A percentile compares a stretch with the other conserved stretches of the same genome.
phyloP scores from a whole-genome alignment of 1,140 invertebrate species.

The Drosophila busckii region DNA sequence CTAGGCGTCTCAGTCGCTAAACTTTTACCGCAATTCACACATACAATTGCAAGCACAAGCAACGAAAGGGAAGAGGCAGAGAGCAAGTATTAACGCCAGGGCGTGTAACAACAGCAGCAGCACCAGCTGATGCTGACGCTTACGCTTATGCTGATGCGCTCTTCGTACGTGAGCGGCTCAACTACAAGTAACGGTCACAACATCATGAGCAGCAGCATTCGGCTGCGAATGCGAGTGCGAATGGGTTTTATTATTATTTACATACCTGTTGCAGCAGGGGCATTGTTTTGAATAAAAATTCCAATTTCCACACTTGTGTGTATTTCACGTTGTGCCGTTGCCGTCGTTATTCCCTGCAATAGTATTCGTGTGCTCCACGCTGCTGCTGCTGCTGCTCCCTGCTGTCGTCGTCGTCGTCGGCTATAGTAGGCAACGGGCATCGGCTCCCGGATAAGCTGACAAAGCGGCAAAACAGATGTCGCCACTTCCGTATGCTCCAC shows the following conservation, averaged over 20 bases:
- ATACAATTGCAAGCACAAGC: constrained; percentile 2
- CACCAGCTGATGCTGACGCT: constrained; percentile 47
- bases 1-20: constrained; percentile 9
- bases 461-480: constrained; percentile 75
- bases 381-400: constrained; percentile 14
- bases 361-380: constrained; percentile 8
- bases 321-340: constrained; percentile 50
- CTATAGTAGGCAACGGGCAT: too few relatives aligned
- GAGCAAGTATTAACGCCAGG: background rate
- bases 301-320: constrained; percentile 78
- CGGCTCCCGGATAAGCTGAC: constrained; percentile 63
- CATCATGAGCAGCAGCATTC: too few relatives aligned
- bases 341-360: constrained; percentile 24
- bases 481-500: constrained; percentile 59
- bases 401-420: constrained; percentile 23
- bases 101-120: constrained; percentile 17
- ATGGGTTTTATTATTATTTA: constrained; percentile 78
- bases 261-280: constrained; percentile 78
- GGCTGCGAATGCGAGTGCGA: constrained; percentile 64
- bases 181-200: constrained; percentile 55
- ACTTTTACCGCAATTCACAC: constrained; percentile 9
- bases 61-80: background rate
- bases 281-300: constrained; percentile 79
- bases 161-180: constrained; percentile 67
- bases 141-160: constrained; percentile 7